Base-by-base conservation (phyloP, 1,140 invertebrate genomes). In the Pseudomyrmex cubaensis region DNA sequence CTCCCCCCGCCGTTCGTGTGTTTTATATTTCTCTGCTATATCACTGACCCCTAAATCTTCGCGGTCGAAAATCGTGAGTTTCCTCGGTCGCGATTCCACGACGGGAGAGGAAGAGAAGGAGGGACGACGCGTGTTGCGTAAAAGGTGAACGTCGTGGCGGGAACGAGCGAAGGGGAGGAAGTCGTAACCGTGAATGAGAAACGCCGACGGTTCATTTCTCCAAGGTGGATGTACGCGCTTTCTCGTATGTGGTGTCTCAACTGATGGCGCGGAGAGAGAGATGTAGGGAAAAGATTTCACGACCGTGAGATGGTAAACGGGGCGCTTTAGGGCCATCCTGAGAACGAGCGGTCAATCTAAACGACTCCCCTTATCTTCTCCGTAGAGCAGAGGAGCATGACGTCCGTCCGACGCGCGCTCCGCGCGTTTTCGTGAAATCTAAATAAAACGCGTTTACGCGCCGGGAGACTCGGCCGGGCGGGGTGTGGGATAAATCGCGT, bases 331-430 rank as follows among this genome's bases (percentile, higher is more conserved):
- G 91, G 92, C 92, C 92, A 93, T 93, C 85, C 87, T 73, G 93
- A 76, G 91, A 85, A 90, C 90, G 84, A 91, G 87, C 91, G 93
- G 93, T 94, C 94, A 94, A 93, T 94, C 91, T 93, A 93, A 93
- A 94, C 86, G 93, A 92, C 89, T 35, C 35, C 89, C 78, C 90
- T 94, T 94, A 93, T 94, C 91, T 93, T 86, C 82, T 48, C 44
- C 64, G 66, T 22, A 64, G n/a, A 59, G 75, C 78, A 59, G 46
- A 59, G 70, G 75, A 59, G 63, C 8, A 56, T 78, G 35, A 35
- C 54, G 22, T 80, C 72, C 73, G 76, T 54, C 61, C 22, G 74
- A 59, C 67, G 74, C 67, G 35, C 35, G 35, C 35, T 35, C 5
- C 20, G 76, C 54, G 72, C 72, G 48, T 77, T 76, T 82, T 62